Evolutionary conservation across 2,888 invertebrate genomes (phyloP).

Genomic region (Eupithecia inturbata): DNA sequence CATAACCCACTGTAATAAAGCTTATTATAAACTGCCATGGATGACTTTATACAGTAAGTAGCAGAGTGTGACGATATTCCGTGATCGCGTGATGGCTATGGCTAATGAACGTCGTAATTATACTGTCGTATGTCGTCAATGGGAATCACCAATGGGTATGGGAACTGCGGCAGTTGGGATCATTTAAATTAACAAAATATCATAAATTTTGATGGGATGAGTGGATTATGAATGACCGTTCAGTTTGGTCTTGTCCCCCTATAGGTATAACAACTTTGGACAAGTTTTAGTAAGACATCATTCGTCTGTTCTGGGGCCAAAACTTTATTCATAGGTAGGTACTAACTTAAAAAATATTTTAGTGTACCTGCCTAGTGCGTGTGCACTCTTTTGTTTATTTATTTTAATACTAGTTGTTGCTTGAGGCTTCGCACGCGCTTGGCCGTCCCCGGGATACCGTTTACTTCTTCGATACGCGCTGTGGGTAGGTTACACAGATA

Average conservation of each 20-base stretch:
- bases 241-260: not conserved
- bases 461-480: too few relatives aligned
- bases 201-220: constrained; percentile 20
- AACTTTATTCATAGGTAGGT: too few relatives aligned
- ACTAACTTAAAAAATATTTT: too few relatives aligned
- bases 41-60: constrained; percentile 48
- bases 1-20: constrained; percentile 29
- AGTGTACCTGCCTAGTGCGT: too few relatives aligned
- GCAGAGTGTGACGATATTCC: constrained; percentile 69
- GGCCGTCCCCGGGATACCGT: too few relatives aligned
- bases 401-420: too few relatives aligned
- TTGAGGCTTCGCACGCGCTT: too few relatives aligned
- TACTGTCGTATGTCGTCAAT: constrained; percentile 67
- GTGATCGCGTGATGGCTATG: constrained; percentile 65
- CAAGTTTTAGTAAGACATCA: not conserved
- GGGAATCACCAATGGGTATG: constrained; percentile 56
- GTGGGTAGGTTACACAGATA: too few relatives aligned
- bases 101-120: constrained; percentile 70
- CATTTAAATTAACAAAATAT: constrained; percentile 32
- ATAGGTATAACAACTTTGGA: not conserved
- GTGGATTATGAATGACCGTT: not conserved
- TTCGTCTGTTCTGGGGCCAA: too few relatives aligned
- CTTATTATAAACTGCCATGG: constrained; percentile 35
- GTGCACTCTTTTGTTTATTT: too few relatives aligned
- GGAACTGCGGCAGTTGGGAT: constrained; percentile 32